Evolutionary conservation across 1,140 invertebrate species (phyloP).

Genomic region (Pinna nobilis): DNA sequence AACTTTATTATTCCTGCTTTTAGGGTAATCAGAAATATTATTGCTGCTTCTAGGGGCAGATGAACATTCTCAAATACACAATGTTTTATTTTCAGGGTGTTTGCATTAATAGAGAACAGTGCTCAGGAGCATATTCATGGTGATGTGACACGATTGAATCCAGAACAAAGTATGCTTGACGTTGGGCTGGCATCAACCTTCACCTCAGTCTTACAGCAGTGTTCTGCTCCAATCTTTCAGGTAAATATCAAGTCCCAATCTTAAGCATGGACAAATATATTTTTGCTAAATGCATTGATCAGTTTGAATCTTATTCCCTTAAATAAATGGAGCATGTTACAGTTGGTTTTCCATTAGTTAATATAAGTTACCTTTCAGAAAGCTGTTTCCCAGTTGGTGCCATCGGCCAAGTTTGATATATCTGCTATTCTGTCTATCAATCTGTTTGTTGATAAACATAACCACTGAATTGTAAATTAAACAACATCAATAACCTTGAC

Average conservation of each 20-base stretch:
- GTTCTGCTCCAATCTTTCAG: slow-evolving; percentile 80
- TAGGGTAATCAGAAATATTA: too few relatives aligned
- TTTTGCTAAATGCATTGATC: neutral
- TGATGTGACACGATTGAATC: slow-evolving; percentile 75
- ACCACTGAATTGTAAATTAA: too few relatives aligned
- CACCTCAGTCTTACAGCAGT: slow-evolving; percentile 81
- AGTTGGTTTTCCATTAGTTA: too few relatives aligned
- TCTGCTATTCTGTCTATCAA: too few relatives aligned
- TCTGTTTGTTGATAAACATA: too few relatives aligned
- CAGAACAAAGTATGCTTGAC: slow-evolving; percentile 84
- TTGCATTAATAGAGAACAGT: slow-evolving; percentile 70
- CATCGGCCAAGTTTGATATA: too few relatives aligned
- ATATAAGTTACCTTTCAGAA: too few relatives aligned
- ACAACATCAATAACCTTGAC: too few relatives aligned
- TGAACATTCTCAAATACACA: neutral
- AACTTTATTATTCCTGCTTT: neutral
- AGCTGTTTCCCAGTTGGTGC: too few relatives aligned
- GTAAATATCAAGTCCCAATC: slow-evolving; percentile 39
- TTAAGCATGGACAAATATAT: neutral
- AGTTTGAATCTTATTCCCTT: too few relatives aligned
- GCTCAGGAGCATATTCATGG: slow-evolving; percentile 62
- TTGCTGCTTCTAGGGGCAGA: too few relatives aligned
- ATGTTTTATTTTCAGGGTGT: slow-evolving; percentile 60
- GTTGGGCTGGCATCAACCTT: slow-evolving; percentile 82
- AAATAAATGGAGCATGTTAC: too few relatives aligned